Conservation (phyloP, 2,797 vertebrate species). For the Pseudomugil tenellus region DNA sequence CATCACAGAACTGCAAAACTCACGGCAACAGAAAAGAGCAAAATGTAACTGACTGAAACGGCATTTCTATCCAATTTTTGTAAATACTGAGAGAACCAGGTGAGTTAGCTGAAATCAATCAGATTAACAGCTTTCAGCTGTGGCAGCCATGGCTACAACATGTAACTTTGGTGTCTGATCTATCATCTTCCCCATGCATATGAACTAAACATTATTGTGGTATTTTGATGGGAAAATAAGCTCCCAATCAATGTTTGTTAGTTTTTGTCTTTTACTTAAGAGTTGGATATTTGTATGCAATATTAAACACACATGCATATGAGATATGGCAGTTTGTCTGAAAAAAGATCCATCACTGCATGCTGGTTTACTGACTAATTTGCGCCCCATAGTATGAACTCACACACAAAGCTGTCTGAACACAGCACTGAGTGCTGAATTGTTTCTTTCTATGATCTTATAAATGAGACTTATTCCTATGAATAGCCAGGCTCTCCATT, state of each 20-base stretch:
- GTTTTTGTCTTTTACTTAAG: background rate
- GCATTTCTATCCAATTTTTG: background rate
- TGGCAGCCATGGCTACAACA: constrained; percentile 21
- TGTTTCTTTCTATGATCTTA: no score
- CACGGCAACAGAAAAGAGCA: background rate
- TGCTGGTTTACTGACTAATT: no score
- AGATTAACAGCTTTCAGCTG: constrained; percentile 24
- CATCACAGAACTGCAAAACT: constrained; percentile 28
- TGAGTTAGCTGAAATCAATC: constrained; percentile 3
- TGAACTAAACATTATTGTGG: background rate
- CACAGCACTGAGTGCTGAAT: no score
- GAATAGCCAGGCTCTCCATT: no score
- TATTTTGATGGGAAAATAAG: background rate
- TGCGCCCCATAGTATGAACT: no score
- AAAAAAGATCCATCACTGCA: no score
- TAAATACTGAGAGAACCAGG: background rate
- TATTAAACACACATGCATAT: no score
- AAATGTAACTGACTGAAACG: no score
- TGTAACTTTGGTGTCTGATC: background rate
- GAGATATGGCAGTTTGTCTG: no score
- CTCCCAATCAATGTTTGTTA: background rate
- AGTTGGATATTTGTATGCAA: no score
- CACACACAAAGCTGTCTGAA: no score
- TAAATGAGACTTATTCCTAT: no score
- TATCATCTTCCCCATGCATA: background rate